Conservation (phyloP, 2,888 invertebrate species). For the Lasiommata megera region DNA sequence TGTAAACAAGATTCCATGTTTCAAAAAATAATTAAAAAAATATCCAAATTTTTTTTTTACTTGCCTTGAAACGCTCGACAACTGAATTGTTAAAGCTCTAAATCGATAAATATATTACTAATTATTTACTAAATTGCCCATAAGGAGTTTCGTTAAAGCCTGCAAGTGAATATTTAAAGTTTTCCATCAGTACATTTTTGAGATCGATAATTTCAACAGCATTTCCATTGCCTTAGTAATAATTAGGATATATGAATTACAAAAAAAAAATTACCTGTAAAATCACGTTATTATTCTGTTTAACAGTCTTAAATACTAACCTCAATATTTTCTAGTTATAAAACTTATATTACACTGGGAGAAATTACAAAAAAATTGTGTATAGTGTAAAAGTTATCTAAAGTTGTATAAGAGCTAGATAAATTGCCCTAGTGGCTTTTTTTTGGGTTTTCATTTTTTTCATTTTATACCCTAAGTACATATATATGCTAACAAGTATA, state of each 20-base stretch:
- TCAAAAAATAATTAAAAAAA: too few species aligned
- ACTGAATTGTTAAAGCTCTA: too few species aligned
- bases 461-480: background rate
- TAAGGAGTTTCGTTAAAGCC: too few species aligned
- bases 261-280: background rate
- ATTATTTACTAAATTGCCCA: too few species aligned
- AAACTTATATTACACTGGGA: background rate
- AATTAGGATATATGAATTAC: background rate
- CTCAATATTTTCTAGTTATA: background rate
- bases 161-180: background rate
- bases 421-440: background rate
- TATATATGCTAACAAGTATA: background rate
- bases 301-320: slow-evolving; percentile 5
- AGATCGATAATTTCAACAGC: slow-evolving; percentile 11
- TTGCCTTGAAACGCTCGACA: too few species aligned
- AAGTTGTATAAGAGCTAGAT: background rate
- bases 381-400: slow-evolving; percentile 3
- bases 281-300: background rate
- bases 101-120: too few species aligned
- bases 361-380: background rate
- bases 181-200: background rate
- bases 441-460: background rate
- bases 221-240: background rate
- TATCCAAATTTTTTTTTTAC: too few species aligned
- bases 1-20: too few species aligned